Evolutionary conservation across 2,113 vertebrate species (phyloP), one percentile per base, ranked within the genome.

Genomic region (Pteronura brasiliensis): DNA sequence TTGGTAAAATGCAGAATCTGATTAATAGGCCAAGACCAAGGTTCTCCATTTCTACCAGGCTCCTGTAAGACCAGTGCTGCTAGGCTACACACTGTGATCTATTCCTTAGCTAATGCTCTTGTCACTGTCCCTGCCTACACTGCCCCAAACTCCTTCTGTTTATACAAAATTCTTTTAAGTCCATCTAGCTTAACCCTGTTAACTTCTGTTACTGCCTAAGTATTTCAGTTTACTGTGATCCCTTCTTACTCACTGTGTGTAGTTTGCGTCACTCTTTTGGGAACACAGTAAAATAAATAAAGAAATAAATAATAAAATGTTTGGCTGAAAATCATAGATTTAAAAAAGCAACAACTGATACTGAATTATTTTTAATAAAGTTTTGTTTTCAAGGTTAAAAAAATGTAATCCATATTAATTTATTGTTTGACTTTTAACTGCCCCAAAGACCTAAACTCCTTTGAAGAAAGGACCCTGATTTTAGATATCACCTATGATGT

Each of bases 1-100:
- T 85, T 92, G 42, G 91, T 93, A 94, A 96, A 96, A 82, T 84
- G 42, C 63, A 39, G 57, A 76, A 52, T 92, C 82, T 47, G 67
- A 92, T 87, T 55, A 4, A 87, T 42, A 79, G 57, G 44, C 80
- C 4, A 84, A 47, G 47, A 74, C 47, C n/a, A 88, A 86, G 65
- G n/a, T 25, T 77, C 49, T 79, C 36, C 55, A 65, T 82, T 76
- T 95, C 47, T 8, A 7, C 77, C 10, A 27, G 31, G 47, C 29
- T 89, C 8, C 61, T 59, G 34, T 69, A 69, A 20, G 29, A n/a
- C 20, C 14, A 18, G 6, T 20, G 20, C n/a, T 79, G 21, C 29
- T 42, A 21, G 20, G 59, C 29, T 95, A 18, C 6, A 69, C 57
- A 36, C 14, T 34, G 3, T 1, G 6, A 27, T 92, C 15, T 59